Evolutionary conservation across 2,888 invertebrate species (phyloP), one percentile per base, ranked within the genome.

Genomic region (Frankliniella fusca): DNA sequence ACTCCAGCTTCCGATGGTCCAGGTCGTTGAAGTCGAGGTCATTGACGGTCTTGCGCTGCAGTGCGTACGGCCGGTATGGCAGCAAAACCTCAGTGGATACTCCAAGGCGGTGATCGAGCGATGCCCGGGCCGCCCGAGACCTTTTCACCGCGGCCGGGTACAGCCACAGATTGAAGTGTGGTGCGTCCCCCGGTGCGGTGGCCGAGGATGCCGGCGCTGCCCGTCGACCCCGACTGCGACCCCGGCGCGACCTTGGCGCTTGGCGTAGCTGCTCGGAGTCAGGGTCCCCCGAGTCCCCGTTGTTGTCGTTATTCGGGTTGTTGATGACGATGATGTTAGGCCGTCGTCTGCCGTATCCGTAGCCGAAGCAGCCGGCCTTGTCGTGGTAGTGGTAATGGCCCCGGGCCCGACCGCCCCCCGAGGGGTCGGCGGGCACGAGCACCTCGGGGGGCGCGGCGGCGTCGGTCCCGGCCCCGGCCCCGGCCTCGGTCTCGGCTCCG

Each of bases 361-460:
- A 27, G 70, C 70, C 70, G 70, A 8, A 76, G 70, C 70, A 76
- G 7, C 70, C 70, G 27, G 70, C 70, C 70, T 76, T 76, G 70
- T 27, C 70, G 70, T 76, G 23, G 70, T 76, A 27, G 27, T 12
- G 23, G 70, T 76, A 27, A 27, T 27, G 3, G 23, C 27, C 23
- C 5, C 61, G 20, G 61, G 18, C 18, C 15, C 61, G 61, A n/a
- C 20, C 61, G 7, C 15, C 15, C 61, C 7, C 15, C 61, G 7
- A 0, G 61, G 61, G 5, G 61, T 15, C 61, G 20, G 61, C n/a
- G 38, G 38, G 38, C 38, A 38, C 38, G 38, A 38, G 38, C 38
- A 38, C 38, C 38, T 38, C 38, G 38, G 38, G 38, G 38, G 15
- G 11, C 61, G 61, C n/a, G 61, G 10, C 54, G 10, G 61, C 61